Conservation (phyloP, 2,888 invertebrate species). For the Mayetiola destructor region DNA sequence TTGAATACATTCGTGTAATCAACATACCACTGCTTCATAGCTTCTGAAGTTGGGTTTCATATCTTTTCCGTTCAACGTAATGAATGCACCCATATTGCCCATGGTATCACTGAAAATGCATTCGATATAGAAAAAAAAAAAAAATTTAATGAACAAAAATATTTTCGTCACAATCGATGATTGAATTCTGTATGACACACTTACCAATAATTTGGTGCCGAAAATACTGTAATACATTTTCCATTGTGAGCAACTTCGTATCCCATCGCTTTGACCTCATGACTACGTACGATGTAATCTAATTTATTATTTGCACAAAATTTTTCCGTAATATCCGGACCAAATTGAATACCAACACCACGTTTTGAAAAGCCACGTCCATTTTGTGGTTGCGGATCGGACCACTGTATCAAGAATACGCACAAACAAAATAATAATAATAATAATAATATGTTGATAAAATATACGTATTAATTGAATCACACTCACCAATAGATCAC, state of each 20-base stretch:
- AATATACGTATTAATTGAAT: too few relatives aligned
- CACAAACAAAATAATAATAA: too few relatives aligned
- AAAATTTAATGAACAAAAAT: slow-evolving; percentile 17
- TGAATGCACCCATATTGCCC: slow-evolving; percentile 97
- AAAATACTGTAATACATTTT: slow-evolving; percentile 96
- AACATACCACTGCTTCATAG: slow-evolving; percentile 89
- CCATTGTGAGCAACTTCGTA: slow-evolving; percentile 91
- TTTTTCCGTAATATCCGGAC: slow-evolving; percentile 83
- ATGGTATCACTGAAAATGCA: slow-evolving; percentile 72
- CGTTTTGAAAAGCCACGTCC: slow-evolving; percentile 90
- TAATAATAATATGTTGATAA: too few relatives aligned
- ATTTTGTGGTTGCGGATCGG: slow-evolving; percentile 82
- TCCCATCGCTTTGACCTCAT: slow-evolving; percentile 94
- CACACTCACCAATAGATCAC: too few relatives aligned
- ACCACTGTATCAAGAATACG: too few relatives aligned
- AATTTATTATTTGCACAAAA: slow-evolving; percentile 77
- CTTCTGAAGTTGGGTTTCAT: slow-evolving; percentile 81
- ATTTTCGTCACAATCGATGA: not conserved
- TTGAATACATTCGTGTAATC: slow-evolving; percentile 7
- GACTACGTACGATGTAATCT: slow-evolving; percentile 89
- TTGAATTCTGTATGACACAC: too few relatives aligned
- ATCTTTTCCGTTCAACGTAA: slow-evolving; percentile 82
- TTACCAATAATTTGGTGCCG: slow-evolving; percentile 98
- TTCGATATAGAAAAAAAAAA: not conserved
- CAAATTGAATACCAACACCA: slow-evolving; percentile 97